These are phyloP conservation scores for Chrysochloris asiatica DNA, from an alignment of 2,113 vertebrate species.

Conservation along the genomic window DNA sequence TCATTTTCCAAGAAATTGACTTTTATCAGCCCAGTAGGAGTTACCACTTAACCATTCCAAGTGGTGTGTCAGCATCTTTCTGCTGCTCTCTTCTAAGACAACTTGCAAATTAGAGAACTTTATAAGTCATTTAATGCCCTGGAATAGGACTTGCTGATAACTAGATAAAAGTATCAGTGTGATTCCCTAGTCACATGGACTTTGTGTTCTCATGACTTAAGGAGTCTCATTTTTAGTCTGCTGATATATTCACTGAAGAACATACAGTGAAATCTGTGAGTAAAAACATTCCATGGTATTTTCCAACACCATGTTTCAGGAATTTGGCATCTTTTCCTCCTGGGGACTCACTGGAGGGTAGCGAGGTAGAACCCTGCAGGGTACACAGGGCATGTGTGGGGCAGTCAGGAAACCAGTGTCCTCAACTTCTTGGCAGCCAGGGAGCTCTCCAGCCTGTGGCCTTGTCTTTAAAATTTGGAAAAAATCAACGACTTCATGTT, in stretches of 20 bases:
- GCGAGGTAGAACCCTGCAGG: background rate
- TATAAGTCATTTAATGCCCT: background rate
- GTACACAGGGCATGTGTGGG: rapidly evolving
- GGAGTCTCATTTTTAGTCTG: background rate
- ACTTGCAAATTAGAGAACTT: background rate
- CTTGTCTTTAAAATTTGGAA: background rate
- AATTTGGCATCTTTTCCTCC: slow-evolving; percentile 31
- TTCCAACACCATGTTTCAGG: background rate
- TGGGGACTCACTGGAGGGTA: background rate
- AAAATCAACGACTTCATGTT: background rate
- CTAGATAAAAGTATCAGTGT: background rate
- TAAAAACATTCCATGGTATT: slow-evolving; percentile 11
- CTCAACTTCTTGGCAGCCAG: background rate
- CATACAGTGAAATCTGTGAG: background rate
- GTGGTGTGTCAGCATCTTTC: background rate
- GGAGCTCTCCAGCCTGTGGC: background rate
- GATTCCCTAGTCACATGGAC: background rate
- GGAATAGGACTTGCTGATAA: background rate
- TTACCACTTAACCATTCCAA: background rate
- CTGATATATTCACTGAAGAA: background rate
- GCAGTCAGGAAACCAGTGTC: background rate
- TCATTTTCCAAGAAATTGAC: background rate
- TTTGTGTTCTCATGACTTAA: background rate
- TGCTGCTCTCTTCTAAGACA: background rate
- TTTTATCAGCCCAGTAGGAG: background rate